Evolutionary conservation across 2,113 vertebrate species (phyloP), one percentile per base, ranked within the genome.

Genomic region (Spea multiplicata): DNA sequence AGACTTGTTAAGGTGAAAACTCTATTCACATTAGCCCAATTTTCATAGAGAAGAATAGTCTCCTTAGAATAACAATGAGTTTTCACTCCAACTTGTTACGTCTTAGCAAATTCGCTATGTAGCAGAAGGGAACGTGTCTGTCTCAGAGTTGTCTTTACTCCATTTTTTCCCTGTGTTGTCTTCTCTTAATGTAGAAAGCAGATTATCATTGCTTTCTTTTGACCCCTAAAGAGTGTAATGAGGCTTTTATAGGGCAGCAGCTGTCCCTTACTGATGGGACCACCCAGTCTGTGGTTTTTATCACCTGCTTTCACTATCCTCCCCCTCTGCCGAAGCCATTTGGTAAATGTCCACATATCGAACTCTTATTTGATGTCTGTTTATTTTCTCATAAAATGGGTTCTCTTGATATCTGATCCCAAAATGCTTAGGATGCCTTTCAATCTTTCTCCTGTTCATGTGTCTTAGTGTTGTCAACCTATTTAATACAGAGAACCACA

Each of bases 211-310:
- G 50, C 45, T 17, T 47, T 46, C 30, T 45, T 65, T 71, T 52
- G 71, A 45, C 48, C 8, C 30, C 69, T 3, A 72, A 57, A 61
- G 66, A 71, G 65, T 59, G 62, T 53, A 53, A 50, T 30, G 48
- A 3, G 48, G 47, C 10, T 62, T 78, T 78, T 66, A 78, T 72
- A 73, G 76, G 44, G 46, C 55, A 69, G 62, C 76, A 78, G 69
- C 76, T 78, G 76, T 78, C 13, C 49, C 17, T 14, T 72, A 45
- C 14, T 78, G 59, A 68, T 68, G 44, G 7, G 76, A 65, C 76
- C 76, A 78, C 76, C 76, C 76, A 72, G 68, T n/a, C 61, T 55
- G 68, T 68, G 64, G 72, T 65, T 48, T 68, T 66, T 64, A 53
- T 78, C 69, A 72, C 61, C 68, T 78, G 61, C 47, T 53, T 52